A percentile compares a stretch with the other conserved stretches of the same genome.
phyloP scores from a whole-genome alignment of 2,888 invertebrate genomes.

The Lasius platythorax region DNA sequence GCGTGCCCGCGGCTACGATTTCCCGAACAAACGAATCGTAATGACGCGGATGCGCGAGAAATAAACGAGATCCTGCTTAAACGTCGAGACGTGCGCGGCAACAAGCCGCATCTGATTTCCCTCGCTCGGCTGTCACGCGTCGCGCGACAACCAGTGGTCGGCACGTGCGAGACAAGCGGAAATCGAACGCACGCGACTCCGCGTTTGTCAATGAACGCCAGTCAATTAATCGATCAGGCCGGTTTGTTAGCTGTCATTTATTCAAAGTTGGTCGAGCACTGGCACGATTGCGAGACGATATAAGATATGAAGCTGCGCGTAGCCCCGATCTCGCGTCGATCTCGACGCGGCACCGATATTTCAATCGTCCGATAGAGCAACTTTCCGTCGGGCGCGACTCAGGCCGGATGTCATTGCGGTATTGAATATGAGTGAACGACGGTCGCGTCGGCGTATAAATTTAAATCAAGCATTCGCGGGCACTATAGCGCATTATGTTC shows the following conservation, averaged over 20 bases:
- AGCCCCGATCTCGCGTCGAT: conserved; percentile 5
- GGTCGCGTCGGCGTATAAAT: conserved; percentile 28
- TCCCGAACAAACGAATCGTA: conserved; percentile 67
- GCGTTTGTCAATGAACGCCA: conserved; percentile 29
- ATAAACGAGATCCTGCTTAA: conserved; percentile 42
- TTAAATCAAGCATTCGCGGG: conserved; percentile 40
- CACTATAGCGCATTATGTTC: conserved; percentile 27
- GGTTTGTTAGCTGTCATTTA: conserved; percentile 19
- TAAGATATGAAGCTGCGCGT: background rate
- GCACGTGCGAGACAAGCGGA: conserved; percentile 30
- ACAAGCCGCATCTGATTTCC: conserved; percentile 44
- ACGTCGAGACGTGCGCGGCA: conserved; percentile 26
- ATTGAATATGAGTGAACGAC: conserved; percentile 26
- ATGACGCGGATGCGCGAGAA: conserved; percentile 53
- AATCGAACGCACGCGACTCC: conserved; percentile 26
- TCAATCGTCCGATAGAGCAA: conserved; percentile 39
- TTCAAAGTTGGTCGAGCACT: conserved; percentile 44
- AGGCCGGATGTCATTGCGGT: conserved; percentile 47
- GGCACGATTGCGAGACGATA: conserved; percentile 24
- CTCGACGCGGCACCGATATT: conserved; percentile 37
- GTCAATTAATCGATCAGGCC: conserved; percentile 49
- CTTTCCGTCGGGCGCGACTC: conserved; percentile 47
- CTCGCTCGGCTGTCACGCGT: conserved; percentile 8
- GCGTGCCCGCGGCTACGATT: conserved; percentile 53
- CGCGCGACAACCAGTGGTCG: conserved; percentile 15